Percentiles rank a stretch among this genome's conserved stretches.
These are phyloP conservation scores for Xestia rhomboidea DNA, from an alignment of 2,888 invertebrate genomes.

Conservation along the genomic window DNA sequence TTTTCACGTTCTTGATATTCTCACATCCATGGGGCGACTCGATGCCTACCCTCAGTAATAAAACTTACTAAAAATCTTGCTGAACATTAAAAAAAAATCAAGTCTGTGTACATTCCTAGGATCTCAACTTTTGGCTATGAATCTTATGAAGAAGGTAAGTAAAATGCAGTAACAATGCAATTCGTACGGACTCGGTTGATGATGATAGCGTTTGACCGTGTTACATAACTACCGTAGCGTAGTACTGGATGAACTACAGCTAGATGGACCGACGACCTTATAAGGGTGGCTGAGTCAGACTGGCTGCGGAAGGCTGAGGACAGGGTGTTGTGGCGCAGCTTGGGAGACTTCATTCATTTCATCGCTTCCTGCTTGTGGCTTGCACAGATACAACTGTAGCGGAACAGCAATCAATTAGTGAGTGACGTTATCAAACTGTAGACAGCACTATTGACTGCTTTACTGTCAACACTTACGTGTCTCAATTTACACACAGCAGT, in stretches of 20 bases:
- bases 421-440: constrained; percentile 46
- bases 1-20: background rate
- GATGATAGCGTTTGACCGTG: background rate
- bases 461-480: constrained; percentile 41
- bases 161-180: too few species aligned
- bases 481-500: constrained; percentile 7
- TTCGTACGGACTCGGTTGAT: background rate
- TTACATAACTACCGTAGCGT: background rate
- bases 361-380: constrained; percentile 3
- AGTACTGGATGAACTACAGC: background rate
- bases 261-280: background rate
- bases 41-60: background rate
- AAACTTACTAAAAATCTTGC: background rate
- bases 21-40: background rate
- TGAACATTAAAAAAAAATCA: background rate
- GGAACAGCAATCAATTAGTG: constrained; percentile 62
- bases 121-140: background rate
- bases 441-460: constrained; percentile 37
- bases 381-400: constrained; percentile 42
- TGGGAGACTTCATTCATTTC: background rate
- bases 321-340: background rate
- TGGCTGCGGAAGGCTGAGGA: background rate
- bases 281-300: background rate
- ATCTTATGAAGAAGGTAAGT: background rate
- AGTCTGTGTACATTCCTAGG: background rate